Evolutionary conservation across 2,797 vertebrate genomes (phyloP).

Genomic region (Lagorchestes hirsutus): DNA sequence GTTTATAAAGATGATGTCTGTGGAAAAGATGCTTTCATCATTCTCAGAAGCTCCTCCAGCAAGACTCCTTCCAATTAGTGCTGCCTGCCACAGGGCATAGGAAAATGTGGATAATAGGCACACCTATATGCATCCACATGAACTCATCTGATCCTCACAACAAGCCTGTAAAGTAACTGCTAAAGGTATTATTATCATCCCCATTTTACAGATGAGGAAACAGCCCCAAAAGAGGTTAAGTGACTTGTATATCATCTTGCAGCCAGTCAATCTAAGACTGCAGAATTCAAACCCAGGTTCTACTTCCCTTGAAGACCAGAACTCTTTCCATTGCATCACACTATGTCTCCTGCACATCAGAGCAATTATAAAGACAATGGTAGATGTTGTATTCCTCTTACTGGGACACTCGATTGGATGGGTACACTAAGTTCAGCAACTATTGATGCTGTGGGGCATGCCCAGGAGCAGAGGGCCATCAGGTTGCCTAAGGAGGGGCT

Average conservation of each 20-base stretch:
- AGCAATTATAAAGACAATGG: not conserved
- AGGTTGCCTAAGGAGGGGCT: not conserved
- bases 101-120: not conserved
- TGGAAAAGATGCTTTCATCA: constrained; percentile 4
- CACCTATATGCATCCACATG: not conserved
- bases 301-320: not conserved
- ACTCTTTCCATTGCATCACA: not conserved
- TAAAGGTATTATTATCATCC: constrained; percentile 1
- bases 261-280: not conserved
- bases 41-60: not conserved
- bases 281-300: not conserved
- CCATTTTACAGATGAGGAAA: not conserved
- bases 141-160: not conserved
- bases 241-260: not conserved
- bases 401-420: not conserved
- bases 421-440: too few relatives aligned
- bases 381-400: not conserved
- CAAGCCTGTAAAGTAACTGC: not conserved
- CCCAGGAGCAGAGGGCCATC: too few relatives aligned
- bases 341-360: not conserved
- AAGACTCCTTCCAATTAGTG: not conserved
- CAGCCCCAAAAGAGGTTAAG: not conserved
- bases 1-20: not conserved
- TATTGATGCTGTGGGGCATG: too few relatives aligned
- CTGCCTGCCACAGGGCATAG: not conserved